Conservation (phyloP, 1,140 invertebrate genomes). For the Leptinotarsa defecta region DNA sequence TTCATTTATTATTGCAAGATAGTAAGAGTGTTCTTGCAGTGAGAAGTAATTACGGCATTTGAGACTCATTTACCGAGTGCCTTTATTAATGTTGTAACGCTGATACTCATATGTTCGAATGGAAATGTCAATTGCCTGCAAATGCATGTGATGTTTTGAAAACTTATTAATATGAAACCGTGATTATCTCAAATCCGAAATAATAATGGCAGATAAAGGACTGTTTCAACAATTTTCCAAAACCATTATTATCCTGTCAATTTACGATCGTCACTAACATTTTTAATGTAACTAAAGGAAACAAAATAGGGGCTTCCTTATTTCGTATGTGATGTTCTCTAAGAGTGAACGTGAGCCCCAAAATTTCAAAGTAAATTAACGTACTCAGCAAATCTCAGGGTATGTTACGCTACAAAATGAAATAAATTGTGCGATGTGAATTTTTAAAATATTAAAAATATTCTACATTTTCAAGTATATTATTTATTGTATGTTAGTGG, state of each 20-base stretch:
- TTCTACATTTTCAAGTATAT: too few relatives aligned
- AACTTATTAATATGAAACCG: not conserved
- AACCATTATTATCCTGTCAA: not conserved
- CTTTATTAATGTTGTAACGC: not conserved
- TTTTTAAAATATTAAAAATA: too few relatives aligned
- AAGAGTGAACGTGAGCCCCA: too few relatives aligned
- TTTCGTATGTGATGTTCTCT: not conserved
- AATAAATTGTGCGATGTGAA: too few relatives aligned
- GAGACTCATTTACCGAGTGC: not conserved
- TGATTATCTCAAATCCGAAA: not conserved
- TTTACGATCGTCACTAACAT: not conserved
- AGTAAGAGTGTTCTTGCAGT: constrained; percentile 5
- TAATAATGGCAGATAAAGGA: not conserved
- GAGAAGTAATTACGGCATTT: not conserved
- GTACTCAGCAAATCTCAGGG: too few relatives aligned
- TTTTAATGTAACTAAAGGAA: not conserved
- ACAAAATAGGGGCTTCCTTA: not conserved
- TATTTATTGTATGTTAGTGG: too few relatives aligned
- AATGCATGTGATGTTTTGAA: not conserved
- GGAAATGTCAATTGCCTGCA: not conserved
- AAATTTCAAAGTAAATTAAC: too few relatives aligned
- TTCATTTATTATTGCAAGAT: constrained; percentile 6
- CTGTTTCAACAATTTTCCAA: not conserved
- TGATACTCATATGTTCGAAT: not conserved
- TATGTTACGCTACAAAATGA: too few relatives aligned